Evolutionary conservation across 2,113 vertebrate genomes (phyloP).

Genomic region (Tachysurus fulvidraco): DNA sequence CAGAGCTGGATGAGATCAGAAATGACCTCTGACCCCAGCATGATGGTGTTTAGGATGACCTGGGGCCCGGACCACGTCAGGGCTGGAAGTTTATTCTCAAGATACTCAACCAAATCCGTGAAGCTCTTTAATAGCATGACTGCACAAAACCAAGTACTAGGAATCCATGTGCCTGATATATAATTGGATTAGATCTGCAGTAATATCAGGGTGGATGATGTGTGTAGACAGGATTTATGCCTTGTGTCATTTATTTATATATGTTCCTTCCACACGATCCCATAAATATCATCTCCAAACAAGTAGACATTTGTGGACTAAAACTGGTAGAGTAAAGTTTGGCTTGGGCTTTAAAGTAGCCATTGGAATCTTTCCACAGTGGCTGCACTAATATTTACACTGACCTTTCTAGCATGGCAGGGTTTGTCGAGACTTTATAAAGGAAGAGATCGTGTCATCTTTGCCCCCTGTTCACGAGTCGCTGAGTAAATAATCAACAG

Average conservation of each 20-base stretch:
- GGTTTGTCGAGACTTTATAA: conserved; percentile 51
- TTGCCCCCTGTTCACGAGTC: conserved; percentile 57
- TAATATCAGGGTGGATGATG: conserved; percentile 30
- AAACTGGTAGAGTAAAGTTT: conserved; percentile 45
- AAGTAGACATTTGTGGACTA: conserved; percentile 16
- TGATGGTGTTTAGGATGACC: neutral
- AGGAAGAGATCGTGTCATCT: conserved; percentile 50
- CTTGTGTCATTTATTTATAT: conserved; percentile 22
- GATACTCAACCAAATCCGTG: neutral
- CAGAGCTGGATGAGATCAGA: conserved; percentile 21
- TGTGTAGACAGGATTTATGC: conserved; percentile 10
- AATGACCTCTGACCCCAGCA: conserved; percentile 31
- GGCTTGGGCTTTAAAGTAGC: conserved; percentile 45
- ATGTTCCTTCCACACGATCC: conserved; percentile 12
- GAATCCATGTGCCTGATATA: conserved; percentile 10
- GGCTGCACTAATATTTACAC: conserved; percentile 60
- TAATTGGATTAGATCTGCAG: conserved; percentile 30
- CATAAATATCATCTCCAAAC: conserved; percentile 39
- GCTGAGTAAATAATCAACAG: conserved; percentile 58
- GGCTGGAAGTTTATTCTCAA: neutral
- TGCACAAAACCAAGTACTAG: neutral
- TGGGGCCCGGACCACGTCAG: neutral
- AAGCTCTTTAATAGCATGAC: neutral
- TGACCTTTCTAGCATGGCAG: conserved; percentile 56
- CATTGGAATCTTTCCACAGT: conserved; percentile 50